Base-by-base conservation (phyloP, 2,888 invertebrate genomes). In the Trissolcus brochymenae region DNA sequence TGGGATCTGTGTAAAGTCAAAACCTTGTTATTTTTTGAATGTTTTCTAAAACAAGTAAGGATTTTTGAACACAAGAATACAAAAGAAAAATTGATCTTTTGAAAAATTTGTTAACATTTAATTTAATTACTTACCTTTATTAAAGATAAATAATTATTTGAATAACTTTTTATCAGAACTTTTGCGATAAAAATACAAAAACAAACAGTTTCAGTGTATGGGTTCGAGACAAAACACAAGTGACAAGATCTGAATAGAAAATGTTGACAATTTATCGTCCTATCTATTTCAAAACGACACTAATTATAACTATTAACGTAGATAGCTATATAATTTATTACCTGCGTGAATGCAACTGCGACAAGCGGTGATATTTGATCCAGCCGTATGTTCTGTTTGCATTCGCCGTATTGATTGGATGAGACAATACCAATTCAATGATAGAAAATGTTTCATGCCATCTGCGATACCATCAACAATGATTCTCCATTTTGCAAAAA, bases 231-330 rank as follows among this genome's bases (percentile, higher is more conserved):
- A 35, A 35, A 35, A 35, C 35, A 35, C 2, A 9, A 7, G 35
- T 35, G 35, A 35, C 35, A 35, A 35, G 35, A 35, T 35, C 35
- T 35, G 35, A 35, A 35, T 35, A 35, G 35, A 35, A 35, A 35
- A 49, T 61, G 49, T 11, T 13, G 57, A 49, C 25, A 55, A 25
- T 66, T 55, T 65, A 65, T 73, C 49, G 25, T 19, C 6, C 41
- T 41, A 60, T 66, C 41, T 55, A 73, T 66, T 50, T 65, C 50
- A 46, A 50, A 73, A 40, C 60, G 72, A 65, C 72, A 66, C 41
- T 66, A 65, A 73, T 73, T 65, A 73, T 55, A 73, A 66, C 65
- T 73, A 66, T 73, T 73, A 66, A 41, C 50, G 41, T 60, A 66
- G 54, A 41, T 25, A 73, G 50, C 17, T 55, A 41, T 49, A 65